These are phyloP conservation scores for Stictocephala bisonia DNA, from an alignment of 2,888 invertebrate species.

Conservation along the genomic window DNA sequence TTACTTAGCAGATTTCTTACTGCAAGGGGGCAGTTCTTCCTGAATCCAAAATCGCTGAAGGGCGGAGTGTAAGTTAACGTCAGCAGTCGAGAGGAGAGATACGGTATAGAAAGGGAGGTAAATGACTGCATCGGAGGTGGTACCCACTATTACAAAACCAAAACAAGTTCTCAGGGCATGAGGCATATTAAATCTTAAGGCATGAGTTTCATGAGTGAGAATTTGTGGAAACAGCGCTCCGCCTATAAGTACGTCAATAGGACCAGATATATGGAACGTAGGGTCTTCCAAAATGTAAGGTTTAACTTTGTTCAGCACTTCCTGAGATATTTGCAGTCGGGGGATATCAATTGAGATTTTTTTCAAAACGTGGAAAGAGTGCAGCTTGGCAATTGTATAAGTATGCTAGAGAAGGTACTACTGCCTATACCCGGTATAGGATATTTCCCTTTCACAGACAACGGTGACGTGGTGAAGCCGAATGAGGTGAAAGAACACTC, in stretches of 20 bases:
- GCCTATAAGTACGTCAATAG: background rate
- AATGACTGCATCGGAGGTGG: background rate
- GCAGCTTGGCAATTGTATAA: background rate
- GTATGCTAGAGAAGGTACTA: no score
- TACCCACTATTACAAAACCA: slow-evolving; percentile 1
- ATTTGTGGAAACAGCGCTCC: background rate
- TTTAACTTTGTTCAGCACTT: background rate
- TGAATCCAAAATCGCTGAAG: background rate
- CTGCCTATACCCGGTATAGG: no score
- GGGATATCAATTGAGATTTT: background rate
- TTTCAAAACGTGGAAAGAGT: background rate
- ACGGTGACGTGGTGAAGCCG: no score
- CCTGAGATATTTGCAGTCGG: background rate
- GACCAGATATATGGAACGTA: background rate
- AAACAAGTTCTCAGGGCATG: background rate
- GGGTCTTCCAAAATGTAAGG: background rate
- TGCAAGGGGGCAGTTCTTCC: background rate
- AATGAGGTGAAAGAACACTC: no score
- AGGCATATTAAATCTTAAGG: background rate
- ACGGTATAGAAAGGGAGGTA: background rate
- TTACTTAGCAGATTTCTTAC: background rate
- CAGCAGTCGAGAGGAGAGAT: background rate
- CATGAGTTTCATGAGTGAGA: background rate
- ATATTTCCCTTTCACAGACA: no score
- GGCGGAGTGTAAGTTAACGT: background rate